Evolutionary conservation across 2,113 vertebrate species (phyloP), one percentile per base, ranked within the genome.

Genomic region (Spermophilus dauricus): DNA sequence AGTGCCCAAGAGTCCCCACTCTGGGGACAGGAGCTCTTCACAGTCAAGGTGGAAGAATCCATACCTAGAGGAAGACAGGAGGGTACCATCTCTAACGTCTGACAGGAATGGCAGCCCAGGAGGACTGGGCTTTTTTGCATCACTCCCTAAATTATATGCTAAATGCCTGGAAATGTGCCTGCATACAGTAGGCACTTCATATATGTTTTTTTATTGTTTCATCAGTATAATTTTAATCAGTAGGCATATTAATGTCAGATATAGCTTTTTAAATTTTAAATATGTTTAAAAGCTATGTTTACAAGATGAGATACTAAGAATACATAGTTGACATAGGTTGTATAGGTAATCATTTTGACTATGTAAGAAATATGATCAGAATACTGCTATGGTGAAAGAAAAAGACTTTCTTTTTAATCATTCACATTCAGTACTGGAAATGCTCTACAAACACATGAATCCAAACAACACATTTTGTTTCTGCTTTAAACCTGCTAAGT

Each of bases 31-130:
- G 18, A 22, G 11, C 9, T 18, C 98, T 88, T 98, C 98, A 0
- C 98, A 14, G 4, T 39, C 14, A 70, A 22, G n/a, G 56, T 98
- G 0, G 98, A 96, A 99, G 99, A 70, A 99, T 98, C 99, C 99
- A 2, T 99, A 99, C 97, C 99, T 99, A 96, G 86, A n/a, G 92
- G 91, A 80, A 93, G 83, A 56, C 77, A 84, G 95, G 94, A 92
- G 89, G 58, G 86, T 48, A 2, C 95, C 94, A 97, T 92, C 61
- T 58, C 65, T 80, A 77, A 90, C 42, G 86, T 91, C 24, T 45
- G 1, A 39, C 22, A 5, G 34, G 14, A 17, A 0, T 30, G 34
- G 30, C 63, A 51, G 22, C 83, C 67, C 14, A 2, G 82, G 65
- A 65, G 17, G 53, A n/a, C 65, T 11, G 65, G 70, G n/a, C 0